phyloP scores from a whole-genome alignment of 2,113 vertebrate species.

The Otis tarda region DNA sequence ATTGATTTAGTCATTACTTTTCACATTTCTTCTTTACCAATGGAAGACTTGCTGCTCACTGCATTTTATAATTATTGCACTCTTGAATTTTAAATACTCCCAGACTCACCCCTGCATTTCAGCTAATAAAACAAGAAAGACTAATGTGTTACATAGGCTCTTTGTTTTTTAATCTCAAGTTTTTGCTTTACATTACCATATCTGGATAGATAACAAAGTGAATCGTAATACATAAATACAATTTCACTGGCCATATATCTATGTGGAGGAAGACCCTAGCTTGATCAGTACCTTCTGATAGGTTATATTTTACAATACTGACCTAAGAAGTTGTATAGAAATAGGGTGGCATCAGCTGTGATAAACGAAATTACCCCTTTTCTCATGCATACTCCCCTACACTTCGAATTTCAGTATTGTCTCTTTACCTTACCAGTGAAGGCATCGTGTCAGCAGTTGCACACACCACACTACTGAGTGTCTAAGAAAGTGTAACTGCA shows the following conservation, averaged over 20 bases:
- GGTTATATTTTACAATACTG: not conserved
- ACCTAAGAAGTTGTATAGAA: not conserved
- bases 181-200: conserved; percentile 10
- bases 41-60: conserved; percentile 49
- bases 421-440: not conserved
- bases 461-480: not conserved
- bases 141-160: not conserved
- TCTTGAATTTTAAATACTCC: conserved; percentile 63
- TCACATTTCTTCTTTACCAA: conserved; percentile 59
- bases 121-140: not conserved
- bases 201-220: not conserved
- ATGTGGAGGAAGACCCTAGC: not conserved
- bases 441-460: not conserved
- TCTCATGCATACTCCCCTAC: not conserved
- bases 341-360: not conserved
- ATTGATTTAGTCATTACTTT: conserved; percentile 75
- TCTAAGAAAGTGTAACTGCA: not conserved
- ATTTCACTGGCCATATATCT: not conserved
- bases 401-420: not conserved
- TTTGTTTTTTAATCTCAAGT: not conserved
- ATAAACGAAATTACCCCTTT: not conserved
- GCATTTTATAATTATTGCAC: conserved; percentile 62
- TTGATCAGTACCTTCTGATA: not conserved
- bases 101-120: not conserved
- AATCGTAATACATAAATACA: not conserved